A percentile compares a stretch with the other conserved stretches of the same genome.
These are phyloP conservation scores for Cheumatopsyche charites DNA, from an alignment of 1,140 invertebrate species.

Conservation along the genomic window DNA sequence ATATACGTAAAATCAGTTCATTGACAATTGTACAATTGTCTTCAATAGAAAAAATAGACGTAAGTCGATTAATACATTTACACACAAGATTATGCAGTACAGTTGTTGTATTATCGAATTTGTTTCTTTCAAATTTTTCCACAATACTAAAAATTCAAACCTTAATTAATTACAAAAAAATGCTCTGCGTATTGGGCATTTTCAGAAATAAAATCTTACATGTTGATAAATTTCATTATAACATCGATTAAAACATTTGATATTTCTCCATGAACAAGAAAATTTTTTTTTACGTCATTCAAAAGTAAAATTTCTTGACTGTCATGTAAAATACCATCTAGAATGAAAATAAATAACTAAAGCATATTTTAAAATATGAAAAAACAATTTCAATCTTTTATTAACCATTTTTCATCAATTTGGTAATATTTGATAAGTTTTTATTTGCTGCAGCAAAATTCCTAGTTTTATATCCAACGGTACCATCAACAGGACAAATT, in stretches of 20 bases:
- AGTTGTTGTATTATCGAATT: background rate
- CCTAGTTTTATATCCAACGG: background rate
- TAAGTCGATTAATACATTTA: constrained; percentile 32
- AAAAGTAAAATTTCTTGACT: constrained; percentile 49
- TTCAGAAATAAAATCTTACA: constrained; percentile 52
- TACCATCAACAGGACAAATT: background rate
- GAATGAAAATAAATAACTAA: no score
- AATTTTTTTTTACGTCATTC: constrained; percentile 44
- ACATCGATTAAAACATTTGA: constrained; percentile 67
- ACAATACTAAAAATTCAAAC: constrained; percentile 38
- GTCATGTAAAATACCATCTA: constrained; percentile 41
- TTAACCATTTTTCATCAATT: background rate
- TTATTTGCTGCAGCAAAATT: background rate
- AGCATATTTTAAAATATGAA: no score
- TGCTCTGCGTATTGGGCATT: no score
- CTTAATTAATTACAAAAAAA: no score
- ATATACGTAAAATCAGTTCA: constrained; percentile 38
- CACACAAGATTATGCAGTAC: constrained; percentile 30
- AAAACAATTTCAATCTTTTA: background rate
- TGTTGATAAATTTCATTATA: constrained; percentile 65
- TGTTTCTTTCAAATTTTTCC: constrained; percentile 6
- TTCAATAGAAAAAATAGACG: constrained; percentile 34
- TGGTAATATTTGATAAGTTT: background rate
- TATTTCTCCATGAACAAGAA: constrained; percentile 64
- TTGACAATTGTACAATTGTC: constrained; percentile 33